phyloP scores from a whole-genome alignment of 2,113 vertebrate genomes.

The Bombycilla garrulus region DNA sequence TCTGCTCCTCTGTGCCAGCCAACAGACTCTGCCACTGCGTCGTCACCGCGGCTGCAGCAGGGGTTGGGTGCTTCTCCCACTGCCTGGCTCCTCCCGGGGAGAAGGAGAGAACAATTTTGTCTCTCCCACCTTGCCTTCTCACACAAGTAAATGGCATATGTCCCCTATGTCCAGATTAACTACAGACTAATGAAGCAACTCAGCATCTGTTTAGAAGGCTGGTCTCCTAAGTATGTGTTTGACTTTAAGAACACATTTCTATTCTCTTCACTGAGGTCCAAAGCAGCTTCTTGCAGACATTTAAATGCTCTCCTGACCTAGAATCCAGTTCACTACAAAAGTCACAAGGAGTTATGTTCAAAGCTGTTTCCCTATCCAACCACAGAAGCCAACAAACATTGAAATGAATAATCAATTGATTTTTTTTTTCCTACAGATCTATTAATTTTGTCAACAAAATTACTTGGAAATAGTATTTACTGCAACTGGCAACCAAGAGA shows the following conservation, averaged over 20 bases:
- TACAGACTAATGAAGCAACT: neutral
- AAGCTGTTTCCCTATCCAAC: neutral
- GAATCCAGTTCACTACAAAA: neutral
- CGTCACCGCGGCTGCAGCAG: neutral
- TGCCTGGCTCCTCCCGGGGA: fast-evolving
- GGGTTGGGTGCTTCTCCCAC: neutral
- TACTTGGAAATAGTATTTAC: neutral
- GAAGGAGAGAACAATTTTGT: neutral
- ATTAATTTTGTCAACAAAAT: neutral
- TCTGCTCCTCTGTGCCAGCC: neutral
- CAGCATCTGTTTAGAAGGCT: neutral
- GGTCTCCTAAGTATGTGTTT: neutral
- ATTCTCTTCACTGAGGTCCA: neutral
- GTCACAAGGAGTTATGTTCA: neutral
- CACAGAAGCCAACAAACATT: neutral
- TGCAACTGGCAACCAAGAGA: neutral
- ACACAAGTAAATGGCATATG: neutral
- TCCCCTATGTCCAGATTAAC: neutral
- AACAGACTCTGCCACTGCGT: neutral
- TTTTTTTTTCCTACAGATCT: neutral
- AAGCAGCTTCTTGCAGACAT: neutral
- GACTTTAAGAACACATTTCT: neutral
- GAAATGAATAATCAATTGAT: neutral
- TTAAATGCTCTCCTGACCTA: neutral
- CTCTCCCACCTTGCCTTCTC: neutral